These are phyloP conservation scores for Oplegnathus fasciatus DNA, from an alignment of 2,113 vertebrate genomes.

Conservation along the genomic window DNA sequence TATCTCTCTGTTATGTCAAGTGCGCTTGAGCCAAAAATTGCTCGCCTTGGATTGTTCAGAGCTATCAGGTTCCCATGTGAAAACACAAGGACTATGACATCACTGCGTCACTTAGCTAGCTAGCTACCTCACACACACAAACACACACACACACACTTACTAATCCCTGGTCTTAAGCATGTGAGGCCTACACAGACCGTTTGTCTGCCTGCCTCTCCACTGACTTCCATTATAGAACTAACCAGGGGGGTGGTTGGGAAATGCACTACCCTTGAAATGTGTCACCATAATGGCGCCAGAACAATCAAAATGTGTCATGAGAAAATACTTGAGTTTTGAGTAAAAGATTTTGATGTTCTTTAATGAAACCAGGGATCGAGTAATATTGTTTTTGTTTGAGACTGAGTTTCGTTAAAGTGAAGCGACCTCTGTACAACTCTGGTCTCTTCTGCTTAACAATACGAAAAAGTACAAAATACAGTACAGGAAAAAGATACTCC, in stretches of 20 bases:
- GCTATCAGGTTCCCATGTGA: constrained; percentile 80
- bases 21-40: constrained; percentile 80
- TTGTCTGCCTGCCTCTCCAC: constrained; percentile 19
- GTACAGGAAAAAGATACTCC: neutral
- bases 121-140: constrained; percentile 58
- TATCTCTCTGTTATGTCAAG: constrained; percentile 81
- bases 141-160: constrained; percentile 21
- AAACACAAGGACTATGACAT: constrained; percentile 79
- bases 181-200: constrained; percentile 44
- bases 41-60: constrained; percentile 73
- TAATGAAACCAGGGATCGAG: neutral
- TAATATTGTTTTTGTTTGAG: neutral
- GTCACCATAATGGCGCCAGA: constrained; percentile 13
- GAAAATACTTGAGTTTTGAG: neutral
- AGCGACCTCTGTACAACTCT: neutral
- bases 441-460: neutral
- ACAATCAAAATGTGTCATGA: neutral
- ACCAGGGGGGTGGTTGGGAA: constrained; percentile 32
- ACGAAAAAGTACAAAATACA: neutral
- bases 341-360: neutral
- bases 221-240: constrained; percentile 27
- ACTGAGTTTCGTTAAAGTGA: neutral
- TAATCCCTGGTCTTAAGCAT: constrained; percentile 52
- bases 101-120: constrained; percentile 73
- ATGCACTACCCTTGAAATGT: constrained; percentile 30